These are phyloP conservation scores for Tragulus kanchil DNA, from an alignment of 2,113 vertebrate genomes.

Conservation along the genomic window DNA sequence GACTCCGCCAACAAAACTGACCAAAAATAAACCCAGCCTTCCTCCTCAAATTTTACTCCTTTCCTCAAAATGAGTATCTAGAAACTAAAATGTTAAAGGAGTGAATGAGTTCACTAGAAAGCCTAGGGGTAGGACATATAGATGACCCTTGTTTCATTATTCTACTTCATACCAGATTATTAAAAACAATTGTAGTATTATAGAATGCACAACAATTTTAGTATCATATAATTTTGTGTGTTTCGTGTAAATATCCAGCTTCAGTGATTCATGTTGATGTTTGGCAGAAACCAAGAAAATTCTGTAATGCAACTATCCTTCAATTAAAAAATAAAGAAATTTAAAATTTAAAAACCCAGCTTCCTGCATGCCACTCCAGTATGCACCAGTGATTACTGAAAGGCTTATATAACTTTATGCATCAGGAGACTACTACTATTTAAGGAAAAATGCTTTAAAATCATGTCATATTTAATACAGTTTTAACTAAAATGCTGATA, in stretches of 20 bases:
- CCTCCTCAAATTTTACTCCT: not conserved
- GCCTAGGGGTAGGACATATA: not conserved
- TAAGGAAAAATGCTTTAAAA: not conserved
- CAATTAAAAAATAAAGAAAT: too few species aligned
- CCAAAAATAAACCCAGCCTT: not conserved
- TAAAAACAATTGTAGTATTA: not conserved
- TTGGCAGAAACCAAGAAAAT: too few species aligned
- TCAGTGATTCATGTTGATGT: too few species aligned
- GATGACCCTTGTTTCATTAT: conserved; percentile 6
- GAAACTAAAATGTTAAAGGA: not conserved
- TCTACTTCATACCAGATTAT: not conserved
- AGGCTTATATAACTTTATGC: not conserved
- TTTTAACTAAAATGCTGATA: not conserved
- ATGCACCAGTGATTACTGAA: not conserved
- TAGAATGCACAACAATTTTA: not conserved
- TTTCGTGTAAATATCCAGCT: not conserved
- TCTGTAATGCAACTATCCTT: too few species aligned
- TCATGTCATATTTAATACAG: not conserved
- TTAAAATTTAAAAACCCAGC: too few species aligned
- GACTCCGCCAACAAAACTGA: not conserved
- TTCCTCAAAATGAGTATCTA: conserved; percentile 41
- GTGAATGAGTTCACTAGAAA: not conserved
- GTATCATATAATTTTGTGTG: not conserved
- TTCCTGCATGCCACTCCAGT: too few species aligned
- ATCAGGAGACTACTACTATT: not conserved